Percentiles rank a stretch among this genome's conserved stretches.
Conservation (phyloP, 2,113 vertebrate genomes). For the Spea bombifrons region DNA sequence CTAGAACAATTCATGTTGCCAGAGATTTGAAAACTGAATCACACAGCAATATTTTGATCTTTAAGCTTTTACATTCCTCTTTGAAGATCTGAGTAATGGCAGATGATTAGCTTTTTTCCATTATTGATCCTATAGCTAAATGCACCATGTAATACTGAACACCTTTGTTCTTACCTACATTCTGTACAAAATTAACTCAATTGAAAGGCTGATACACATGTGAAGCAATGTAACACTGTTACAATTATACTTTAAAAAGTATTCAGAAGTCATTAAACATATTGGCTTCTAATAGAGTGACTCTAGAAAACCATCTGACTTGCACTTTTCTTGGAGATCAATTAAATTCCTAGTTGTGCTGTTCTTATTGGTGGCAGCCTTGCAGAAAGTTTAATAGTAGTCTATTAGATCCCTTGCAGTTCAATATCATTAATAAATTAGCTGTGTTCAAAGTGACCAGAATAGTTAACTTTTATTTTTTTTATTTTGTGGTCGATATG, state of each 20-base stretch:
- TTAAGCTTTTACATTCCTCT: too few species aligned
- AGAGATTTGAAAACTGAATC: too few species aligned
- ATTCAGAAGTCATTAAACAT: not conserved
- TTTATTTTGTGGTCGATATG: conserved; percentile 17
- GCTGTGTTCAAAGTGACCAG: not conserved
- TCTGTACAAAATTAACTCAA: not conserved
- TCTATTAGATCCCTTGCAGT: not conserved
- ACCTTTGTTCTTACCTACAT: not conserved
- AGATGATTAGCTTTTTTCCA: too few species aligned
- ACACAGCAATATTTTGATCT: too few species aligned
- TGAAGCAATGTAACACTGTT: not conserved
- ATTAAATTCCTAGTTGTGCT: not conserved
- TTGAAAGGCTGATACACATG: not conserved
- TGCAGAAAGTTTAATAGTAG: not conserved
- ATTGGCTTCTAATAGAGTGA: not conserved
- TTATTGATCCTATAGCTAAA: too few species aligned
- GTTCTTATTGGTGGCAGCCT: not conserved
- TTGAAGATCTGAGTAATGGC: too few species aligned
- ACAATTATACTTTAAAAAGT: not conserved
- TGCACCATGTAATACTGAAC: too few species aligned
- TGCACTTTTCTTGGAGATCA: not conserved
- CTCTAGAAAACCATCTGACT: not conserved
- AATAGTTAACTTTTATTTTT: not conserved
- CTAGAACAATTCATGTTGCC: too few species aligned
- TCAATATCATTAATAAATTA: not conserved